These are phyloP conservation scores for Drosophila willistoni DNA, from an alignment of 1,140 invertebrate genomes.

Conservation along the genomic window DNA sequence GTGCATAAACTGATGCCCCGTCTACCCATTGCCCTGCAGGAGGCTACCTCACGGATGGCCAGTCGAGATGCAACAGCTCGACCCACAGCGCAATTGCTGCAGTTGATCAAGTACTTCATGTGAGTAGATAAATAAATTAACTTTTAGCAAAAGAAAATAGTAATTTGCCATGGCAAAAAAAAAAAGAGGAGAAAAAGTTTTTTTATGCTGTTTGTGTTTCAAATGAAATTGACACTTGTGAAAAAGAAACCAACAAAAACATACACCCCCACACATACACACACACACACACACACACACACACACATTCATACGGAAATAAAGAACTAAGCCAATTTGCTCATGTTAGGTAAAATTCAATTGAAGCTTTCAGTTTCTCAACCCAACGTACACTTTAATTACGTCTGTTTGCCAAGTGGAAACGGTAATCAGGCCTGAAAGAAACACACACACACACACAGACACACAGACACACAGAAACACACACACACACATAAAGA, in stretches of 20 bases:
- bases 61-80: constrained; percentile 91
- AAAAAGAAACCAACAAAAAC: constrained; percentile 11
- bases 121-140: constrained; percentile 84
- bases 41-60: constrained; percentile 92
- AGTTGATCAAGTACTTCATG: constrained; percentile 94
- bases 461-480: constrained; percentile 36
- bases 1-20: constrained; percentile 90
- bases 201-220: constrained; percentile 63
- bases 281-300: constrained; percentile 36
- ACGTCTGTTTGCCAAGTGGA: constrained; percentile 79
- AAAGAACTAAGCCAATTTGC: constrained; percentile 65
- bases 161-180: constrained; percentile 26
- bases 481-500: background rate
- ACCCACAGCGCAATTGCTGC: constrained; percentile 93
- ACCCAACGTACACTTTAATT: constrained; percentile 67
- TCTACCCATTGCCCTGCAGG: constrained; percentile 92
- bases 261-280: constrained; percentile 6
- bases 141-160: constrained; percentile 49
- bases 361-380: constrained; percentile 62
- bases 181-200: constrained; percentile 47
- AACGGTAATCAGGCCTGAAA: constrained; percentile 79
- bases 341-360: constrained; percentile 72
- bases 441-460: constrained; percentile 20
- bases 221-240: constrained; percentile 78
- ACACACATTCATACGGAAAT: background rate